Evolutionary conservation across 2,113 vertebrate species (phyloP), one percentile per base, ranked within the genome.

Genomic region (Emydura subglobosa): DNA sequence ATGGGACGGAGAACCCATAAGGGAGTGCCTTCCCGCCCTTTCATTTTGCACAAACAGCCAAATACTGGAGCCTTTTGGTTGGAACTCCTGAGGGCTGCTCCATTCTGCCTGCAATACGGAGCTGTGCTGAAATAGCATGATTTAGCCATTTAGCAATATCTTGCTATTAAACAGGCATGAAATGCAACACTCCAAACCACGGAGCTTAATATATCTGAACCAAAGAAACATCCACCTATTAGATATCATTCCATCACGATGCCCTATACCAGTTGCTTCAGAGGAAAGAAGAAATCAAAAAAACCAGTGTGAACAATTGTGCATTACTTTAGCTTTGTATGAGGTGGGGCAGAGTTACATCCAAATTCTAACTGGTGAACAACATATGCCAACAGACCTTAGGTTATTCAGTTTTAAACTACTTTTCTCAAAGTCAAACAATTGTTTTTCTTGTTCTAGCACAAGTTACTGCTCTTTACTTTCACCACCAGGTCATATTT

Each of bases 21-120:
- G 74, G 87, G 74, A 93, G 74, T 82, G 86, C 54, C 55, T 93
- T 39, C n/a, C 22, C 42, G 61, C 89, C 93, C 89, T 47, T 78
- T 16, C 10, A 27, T 84, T 74, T 83, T 76, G 65, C 82, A 24
- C 9, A 92, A 92, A 83, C 87, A 79, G 59, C 68, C 55, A 1
- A 6, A 72, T 72, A 72, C n/a, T 72, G n/a, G 34, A 72, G 19
- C 65, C n/a, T 53, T 91, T 79, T 68, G 2, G 85, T 80, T 24
- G 13, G 89, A 85, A 78, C 94, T 89, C 25, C 68, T 89, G 90
- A 86, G 65, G 51, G 4, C 22, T 47, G 22, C 42, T 29, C 24
- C 42, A 5, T 47, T 27, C 39, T 47, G 13, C 42, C 12, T 44
- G 12, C n/a, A 47, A 29, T 7, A 78, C 11, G 0, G 0, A 7